Evolutionary conservation across 2,797 vertebrate species (phyloP), one percentile per base, ranked within the genome.

Genomic region (Trachurus trachurus): DNA sequence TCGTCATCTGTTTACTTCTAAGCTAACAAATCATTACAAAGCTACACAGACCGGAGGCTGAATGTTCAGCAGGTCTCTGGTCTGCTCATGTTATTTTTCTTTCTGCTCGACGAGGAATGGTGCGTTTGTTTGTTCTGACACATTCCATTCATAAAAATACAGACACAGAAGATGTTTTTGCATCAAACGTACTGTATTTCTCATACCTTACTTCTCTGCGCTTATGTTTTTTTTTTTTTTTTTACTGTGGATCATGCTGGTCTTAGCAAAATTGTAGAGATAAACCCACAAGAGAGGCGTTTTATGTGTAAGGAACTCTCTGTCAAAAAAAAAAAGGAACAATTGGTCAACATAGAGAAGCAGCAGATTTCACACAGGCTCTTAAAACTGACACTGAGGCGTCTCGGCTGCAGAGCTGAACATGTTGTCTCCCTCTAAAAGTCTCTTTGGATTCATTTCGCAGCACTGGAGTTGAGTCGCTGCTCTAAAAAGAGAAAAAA

Each of bases 81-180:
- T 37, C 19, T 52, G 60, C 45, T 39, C 9, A 65, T 78, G 26
- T 7, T 34, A 34, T 34, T 34, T 67, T 1, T 61, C 31, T 60
- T 26, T 26, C 26, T 16, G 34, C 60, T 59, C n/a, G 44, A 45
- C n/a, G 44, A 45, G 34, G 19, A 65, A 40, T 31, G 53, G 19
- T 44, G 29, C 37, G 56, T n/a, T n/a, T 47, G 59, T 64, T 85
- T 47, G 59, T 64, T 85, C 17, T 10, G 29, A 81, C 57, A 80
- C 82, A 90, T 90, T 90, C 84, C 87, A 71, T 52, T 68, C n/a
- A 65, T 21, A 64, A 63, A 57, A 73, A 56, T 22, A 71, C 52
- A 67, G 16, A 21, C 57, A 54, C 42, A 44, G 42, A 13, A 47
- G 15, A 45, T 16, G 9, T 21, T 61, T 76, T 75, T 31, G 56